Conservation (phyloP, 2,888 invertebrate species). For the Platycheirus albimanus region DNA sequence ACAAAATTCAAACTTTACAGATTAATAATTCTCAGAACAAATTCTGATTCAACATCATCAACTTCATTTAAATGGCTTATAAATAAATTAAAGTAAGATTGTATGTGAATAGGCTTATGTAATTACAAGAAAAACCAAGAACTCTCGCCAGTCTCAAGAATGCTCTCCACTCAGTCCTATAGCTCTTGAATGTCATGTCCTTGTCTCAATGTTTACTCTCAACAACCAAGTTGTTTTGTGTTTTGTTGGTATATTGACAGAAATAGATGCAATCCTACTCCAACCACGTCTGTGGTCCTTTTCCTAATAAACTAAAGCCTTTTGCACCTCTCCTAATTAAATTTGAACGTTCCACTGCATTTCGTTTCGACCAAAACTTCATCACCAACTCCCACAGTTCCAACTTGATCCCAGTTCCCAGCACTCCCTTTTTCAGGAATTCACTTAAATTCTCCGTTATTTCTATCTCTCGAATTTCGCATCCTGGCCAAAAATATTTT, state of each 20-base stretch:
- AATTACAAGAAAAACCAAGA: no score
- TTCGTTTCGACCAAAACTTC: background rate
- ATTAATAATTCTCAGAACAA: background rate
- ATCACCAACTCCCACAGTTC: no score
- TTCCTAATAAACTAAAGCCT: background rate
- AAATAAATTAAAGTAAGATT: background rate
- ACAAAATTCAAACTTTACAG: no score
- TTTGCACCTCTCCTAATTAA: conserved; percentile 42
- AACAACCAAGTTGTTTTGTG: no score
- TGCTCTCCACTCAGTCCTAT: background rate
- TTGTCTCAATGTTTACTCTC: conserved; percentile 13
- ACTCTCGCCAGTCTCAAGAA: conserved; percentile 16
- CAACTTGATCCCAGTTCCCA: no score
- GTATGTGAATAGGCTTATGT: conserved; percentile 19
- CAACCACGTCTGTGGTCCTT: background rate
- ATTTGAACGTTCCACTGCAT: conserved; percentile 45
- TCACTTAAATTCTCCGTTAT: background rate
- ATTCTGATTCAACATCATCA: background rate
- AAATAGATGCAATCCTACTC: no score
- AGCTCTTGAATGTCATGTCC: background rate
- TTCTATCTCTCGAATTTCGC: conserved; percentile 4
- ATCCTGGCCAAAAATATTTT: conserved; percentile 17
- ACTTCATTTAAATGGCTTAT: background rate
- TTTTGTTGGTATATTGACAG: no score
- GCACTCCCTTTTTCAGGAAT: background rate